A percentile compares a stretch with the other conserved stretches of the same genome.
These are phyloP conservation scores for Picus viridis DNA, from an alignment of 2,797 vertebrate genomes.

Conservation along the genomic window DNA sequence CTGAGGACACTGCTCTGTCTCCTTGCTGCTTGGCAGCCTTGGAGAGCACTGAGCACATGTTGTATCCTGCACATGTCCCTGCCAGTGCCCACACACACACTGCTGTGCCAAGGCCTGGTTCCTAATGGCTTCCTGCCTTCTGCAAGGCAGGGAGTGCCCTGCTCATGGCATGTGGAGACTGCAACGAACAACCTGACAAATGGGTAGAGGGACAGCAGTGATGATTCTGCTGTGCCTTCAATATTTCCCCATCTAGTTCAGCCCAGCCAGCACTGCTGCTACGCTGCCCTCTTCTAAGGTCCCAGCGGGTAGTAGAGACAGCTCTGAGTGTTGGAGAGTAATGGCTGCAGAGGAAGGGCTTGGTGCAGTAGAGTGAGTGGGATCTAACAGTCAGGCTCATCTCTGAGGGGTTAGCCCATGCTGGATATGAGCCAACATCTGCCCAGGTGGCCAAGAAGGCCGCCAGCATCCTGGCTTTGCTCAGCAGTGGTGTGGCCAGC, in stretches of 20 bases:
- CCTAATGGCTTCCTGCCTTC: background rate
- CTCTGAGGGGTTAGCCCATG: fast-evolving
- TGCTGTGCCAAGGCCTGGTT: background rate
- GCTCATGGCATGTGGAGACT: background rate
- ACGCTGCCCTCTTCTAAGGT: background rate
- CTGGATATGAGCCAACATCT: background rate
- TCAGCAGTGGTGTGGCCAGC: too few species aligned
- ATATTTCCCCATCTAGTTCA: background rate
- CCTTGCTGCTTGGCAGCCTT: background rate
- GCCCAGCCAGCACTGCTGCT: background rate
- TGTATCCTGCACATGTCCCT: background rate
- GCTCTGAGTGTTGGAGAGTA: fast-evolving
- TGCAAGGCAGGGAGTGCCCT: background rate
- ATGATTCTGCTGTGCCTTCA: background rate
- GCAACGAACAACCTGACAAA: background rate
- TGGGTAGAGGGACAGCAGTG: background rate
- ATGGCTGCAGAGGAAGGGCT: background rate
- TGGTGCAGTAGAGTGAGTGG: background rate
- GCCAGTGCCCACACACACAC: background rate
- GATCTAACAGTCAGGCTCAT: background rate
- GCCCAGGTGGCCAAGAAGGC: background rate
- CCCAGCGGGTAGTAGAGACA: background rate
- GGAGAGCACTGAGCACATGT: background rate
- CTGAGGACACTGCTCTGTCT: too few species aligned
- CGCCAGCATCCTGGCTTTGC: background rate